A percentile compares a stretch with the other conserved stretches of the same genome.
Evolutionary conservation across 2,888 invertebrate species (phyloP).

Genomic region (Sarcophaga rosellei): DNA sequence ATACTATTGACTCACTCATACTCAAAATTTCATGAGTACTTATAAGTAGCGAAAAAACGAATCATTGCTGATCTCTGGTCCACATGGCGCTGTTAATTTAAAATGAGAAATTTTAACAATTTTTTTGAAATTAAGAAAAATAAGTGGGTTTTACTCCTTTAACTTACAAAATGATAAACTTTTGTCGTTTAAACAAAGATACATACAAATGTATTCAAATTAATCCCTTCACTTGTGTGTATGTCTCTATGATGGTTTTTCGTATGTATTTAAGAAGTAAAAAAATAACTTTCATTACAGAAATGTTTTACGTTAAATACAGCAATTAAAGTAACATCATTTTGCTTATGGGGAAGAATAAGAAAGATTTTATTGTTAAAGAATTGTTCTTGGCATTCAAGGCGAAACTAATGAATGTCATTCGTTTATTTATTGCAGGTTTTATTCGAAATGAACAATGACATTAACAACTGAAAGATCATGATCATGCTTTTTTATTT

Average conservation of each 20-base stretch:
- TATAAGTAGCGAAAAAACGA: too few species aligned
- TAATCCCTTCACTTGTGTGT: neutral
- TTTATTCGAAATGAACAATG: neutral
- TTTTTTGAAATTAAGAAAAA: too few species aligned
- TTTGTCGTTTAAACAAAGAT: too few species aligned
- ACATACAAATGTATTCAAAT: too few species aligned
- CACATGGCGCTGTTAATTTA: too few species aligned
- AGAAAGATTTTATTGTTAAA: neutral
- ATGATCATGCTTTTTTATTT: slow-evolving; percentile 35
- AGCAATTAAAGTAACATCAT: slow-evolving; percentile 4
- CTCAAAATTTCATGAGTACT: too few species aligned
- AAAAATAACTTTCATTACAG: neutral
- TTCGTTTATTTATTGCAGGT: slow-evolving; percentile 33
- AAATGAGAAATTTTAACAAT: too few species aligned
- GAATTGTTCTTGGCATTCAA: slow-evolving; percentile 19
- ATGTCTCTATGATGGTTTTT: neutral
- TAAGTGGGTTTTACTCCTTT: too few species aligned
- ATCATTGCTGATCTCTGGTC: too few species aligned
- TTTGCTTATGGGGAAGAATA: neutral
- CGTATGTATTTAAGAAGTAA: neutral
- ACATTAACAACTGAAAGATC: slow-evolving; percentile 41
- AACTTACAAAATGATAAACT: too few species aligned
- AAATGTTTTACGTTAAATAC: neutral
- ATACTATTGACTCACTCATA: too few species aligned
- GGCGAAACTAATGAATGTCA: slow-evolving; percentile 46